Conservation (phyloP, 2,113 vertebrate genomes). For the Pachypanchax playfairii region DNA sequence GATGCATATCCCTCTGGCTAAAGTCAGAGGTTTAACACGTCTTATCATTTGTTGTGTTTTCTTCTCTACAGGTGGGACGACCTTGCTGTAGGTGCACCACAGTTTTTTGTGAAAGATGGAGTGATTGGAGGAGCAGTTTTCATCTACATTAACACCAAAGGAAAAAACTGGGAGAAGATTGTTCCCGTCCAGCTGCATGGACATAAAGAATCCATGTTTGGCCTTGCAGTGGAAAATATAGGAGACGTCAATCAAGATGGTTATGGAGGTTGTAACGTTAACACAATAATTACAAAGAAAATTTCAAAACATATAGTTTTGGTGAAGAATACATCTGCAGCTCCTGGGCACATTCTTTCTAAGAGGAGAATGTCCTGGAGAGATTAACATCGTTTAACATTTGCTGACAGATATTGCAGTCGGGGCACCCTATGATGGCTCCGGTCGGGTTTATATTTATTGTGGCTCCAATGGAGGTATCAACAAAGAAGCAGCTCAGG, state of each 20-base stretch:
- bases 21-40: too few relatives aligned
- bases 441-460: constrained; percentile 87
- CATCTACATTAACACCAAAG: constrained; percentile 86
- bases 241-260: constrained; percentile 91
- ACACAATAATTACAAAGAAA: too few relatives aligned
- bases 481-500: constrained; percentile 84
- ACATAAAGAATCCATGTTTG: constrained; percentile 90
- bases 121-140: constrained; percentile 88
- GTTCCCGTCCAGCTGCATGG: constrained; percentile 82
- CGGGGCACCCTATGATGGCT: constrained; percentile 87
- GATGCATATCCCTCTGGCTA: too few relatives aligned
- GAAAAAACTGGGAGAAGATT: constrained; percentile 80
- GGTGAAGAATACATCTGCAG: neutral
- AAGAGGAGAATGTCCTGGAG: too few relatives aligned
- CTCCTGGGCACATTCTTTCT: too few relatives aligned
- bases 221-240: constrained; percentile 87
- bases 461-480: constrained; percentile 85
- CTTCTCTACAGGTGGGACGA: constrained; percentile 87
- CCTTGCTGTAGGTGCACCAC: constrained; percentile 89
- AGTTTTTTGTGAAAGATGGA: constrained; percentile 86
- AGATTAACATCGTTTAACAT: too few relatives aligned
- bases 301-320: neutral
- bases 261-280: constrained; percentile 80
- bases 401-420: constrained; percentile 89
- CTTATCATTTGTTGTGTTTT: neutral